Percentiles rank a stretch among this genome's conserved stretches.
Evolutionary conservation across 2,888 invertebrate species (phyloP).

Genomic region (Ommatoiulus sabulosus): DNA sequence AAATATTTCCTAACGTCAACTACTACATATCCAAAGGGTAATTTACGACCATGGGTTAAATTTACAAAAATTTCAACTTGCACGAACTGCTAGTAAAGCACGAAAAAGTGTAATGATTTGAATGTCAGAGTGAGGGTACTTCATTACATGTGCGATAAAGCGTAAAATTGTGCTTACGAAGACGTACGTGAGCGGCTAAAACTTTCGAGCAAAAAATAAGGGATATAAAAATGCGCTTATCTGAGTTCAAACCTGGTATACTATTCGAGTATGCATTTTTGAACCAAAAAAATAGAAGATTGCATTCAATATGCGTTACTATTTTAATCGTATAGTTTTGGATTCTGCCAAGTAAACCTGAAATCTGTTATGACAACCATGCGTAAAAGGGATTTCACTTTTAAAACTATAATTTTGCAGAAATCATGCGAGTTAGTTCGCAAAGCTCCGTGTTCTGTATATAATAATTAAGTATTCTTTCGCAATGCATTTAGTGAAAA

Average conservation of each 20-base stretch:
- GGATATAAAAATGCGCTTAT: neutral
- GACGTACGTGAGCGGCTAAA: neutral
- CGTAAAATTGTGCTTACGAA: conserved; percentile 22
- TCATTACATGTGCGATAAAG: neutral
- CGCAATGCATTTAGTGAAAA: neutral
- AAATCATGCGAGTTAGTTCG: no score
- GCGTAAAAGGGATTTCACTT: no score
- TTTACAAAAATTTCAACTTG: neutral
- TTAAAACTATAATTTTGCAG: no score
- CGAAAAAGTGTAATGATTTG: neutral
- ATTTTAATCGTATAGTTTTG: no score
- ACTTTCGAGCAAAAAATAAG: neutral
- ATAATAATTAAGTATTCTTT: no score
- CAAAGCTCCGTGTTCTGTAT: no score
- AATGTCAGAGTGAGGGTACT: neutral
- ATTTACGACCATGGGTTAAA: no score
- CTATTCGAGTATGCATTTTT: neutral
- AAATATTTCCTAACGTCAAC: no score
- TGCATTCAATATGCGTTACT: no score
- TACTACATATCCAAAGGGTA: no score
- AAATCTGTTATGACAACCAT: no score
- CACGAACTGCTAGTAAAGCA: neutral
- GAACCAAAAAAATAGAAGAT: neutral
- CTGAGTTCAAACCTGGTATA: neutral
- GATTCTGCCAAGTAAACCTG: no score